Evolutionary conservation across 2,888 invertebrate species (phyloP).

Genomic region (Lymantria monacha): DNA sequence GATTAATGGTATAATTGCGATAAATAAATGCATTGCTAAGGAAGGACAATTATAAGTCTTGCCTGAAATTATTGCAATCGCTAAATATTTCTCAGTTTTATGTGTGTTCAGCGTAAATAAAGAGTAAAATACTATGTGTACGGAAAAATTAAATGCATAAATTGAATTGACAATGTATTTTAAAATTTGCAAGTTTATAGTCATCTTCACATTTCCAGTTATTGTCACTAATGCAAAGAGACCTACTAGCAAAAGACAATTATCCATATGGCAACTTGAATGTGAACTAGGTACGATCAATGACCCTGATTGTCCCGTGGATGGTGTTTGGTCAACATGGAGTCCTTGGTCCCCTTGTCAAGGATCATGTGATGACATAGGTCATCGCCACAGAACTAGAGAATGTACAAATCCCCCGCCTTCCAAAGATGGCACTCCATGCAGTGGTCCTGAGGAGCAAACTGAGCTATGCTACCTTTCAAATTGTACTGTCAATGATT

Average conservation of each 20-base stretch:
- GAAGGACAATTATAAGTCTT: no score
- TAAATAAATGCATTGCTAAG: no score
- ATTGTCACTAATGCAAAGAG: conserved; percentile 41
- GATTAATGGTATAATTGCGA: no score
- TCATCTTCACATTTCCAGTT: conserved; percentile 10
- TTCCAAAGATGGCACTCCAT: conserved; percentile 64
- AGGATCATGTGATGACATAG: conserved; percentile 72
- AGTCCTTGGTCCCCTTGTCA: conserved; percentile 66
- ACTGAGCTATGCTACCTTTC: conserved; percentile 61
- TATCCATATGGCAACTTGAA: conserved; percentile 66
- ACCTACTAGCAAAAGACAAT: conserved; percentile 50
- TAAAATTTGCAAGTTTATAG: neutral
- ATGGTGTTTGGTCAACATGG: conserved; percentile 78
- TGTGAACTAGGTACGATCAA: conserved; percentile 64
- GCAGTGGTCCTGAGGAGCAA: conserved; percentile 63
- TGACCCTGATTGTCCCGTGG: conserved; percentile 67
- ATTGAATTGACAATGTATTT: neutral
- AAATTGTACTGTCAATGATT: conserved; percentile 69
- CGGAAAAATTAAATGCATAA: no score
- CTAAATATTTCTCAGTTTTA: no score
- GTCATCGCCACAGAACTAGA: conserved; percentile 60
- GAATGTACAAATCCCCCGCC: conserved; percentile 71
- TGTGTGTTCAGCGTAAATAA: no score
- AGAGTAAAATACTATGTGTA: no score
- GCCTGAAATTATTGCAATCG: no score